Base-by-base conservation (phyloP, 2,797 vertebrate species). In the Steatocranus sp. region DNA sequence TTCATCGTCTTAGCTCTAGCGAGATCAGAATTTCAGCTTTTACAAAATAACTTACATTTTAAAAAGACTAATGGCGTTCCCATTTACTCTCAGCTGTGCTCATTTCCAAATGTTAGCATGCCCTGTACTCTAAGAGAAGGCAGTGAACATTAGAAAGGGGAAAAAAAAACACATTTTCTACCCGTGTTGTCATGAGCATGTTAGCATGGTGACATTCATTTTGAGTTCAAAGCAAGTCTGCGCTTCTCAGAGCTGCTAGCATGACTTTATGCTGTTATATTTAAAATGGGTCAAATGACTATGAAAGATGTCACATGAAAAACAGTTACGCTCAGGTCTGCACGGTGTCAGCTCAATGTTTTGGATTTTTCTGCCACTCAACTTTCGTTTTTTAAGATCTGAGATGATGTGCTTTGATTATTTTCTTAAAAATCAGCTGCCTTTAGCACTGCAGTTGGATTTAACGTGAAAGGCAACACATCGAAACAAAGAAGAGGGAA, bases 161-260 rank as follows among this genome's bases (percentile, higher is more conserved):
- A 1, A 1, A 23, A 25, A 25, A 68, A 15, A 70, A 0, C 3
- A 43, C 4, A 73, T 73, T 48, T 73, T 48, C 41, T 48, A 48
- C 41, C 43, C 25, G 15, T n/a, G 41, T 73, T 48, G 41, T 48
- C 75, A 75, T 46, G 76, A 81, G 18, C 25, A 48, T 5, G 17
- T 73, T 73, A 73, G 30, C 56, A 75, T 25, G 50, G 43, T 74
- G 77, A 80, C 27, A 61, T 61, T 76, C 74, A 74, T 80, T 66
- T 80, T 86, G 79, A 83, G 76, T 86, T 86, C 76, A 86, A 86
- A 77, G 74, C 61, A 20, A 36, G 36, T 30, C 49, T 18, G 41
- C 2, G 2, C 80, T 11, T 63, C 25, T 83, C 63, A 56, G 63
- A 54, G 78, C 78, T 74, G 38, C 49, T 53, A 66, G 75, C 49